Conservation (phyloP, 2,888 invertebrate species). For the Melanargia galathea region DNA sequence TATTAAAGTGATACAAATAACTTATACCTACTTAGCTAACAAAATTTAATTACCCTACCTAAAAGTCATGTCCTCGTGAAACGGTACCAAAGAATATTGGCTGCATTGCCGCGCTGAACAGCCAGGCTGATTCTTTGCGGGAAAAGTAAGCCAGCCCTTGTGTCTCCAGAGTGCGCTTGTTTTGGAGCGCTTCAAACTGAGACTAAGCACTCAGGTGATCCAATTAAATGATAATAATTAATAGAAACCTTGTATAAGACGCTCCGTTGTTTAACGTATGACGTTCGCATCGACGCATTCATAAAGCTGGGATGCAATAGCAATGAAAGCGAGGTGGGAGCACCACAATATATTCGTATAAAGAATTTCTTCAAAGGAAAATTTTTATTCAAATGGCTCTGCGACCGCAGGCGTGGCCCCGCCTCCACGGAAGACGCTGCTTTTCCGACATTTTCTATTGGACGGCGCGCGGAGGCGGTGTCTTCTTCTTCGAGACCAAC, state of each 20-base stretch:
- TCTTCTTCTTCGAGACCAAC: conserved; percentile 76
- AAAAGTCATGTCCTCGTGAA: no score
- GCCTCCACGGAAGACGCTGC: conserved; percentile 77
- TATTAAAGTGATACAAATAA: no score
- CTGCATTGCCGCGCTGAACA: no score
- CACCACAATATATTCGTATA: conserved; percentile 72
- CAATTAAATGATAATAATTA: no score
- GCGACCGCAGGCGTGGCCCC: conserved; percentile 71
- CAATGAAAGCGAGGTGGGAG: conserved; percentile 43
- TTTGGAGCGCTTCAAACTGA: no score
- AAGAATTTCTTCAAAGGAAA: conserved; percentile 77
- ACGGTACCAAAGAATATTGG: no score
- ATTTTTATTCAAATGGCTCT: conserved; percentile 76
- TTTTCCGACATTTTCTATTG: conserved; percentile 79
- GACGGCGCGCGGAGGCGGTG: conserved; percentile 68
- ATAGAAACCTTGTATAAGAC: not conserved
- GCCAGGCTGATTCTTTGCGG: no score
- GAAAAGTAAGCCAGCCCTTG: no score
- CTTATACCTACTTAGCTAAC: no score
- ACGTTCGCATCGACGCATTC: conserved; percentile 28
- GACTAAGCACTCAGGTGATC: no score
- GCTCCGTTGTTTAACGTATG: not conserved
- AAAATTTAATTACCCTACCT: no score
- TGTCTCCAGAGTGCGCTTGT: no score
- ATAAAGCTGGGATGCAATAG: conserved; percentile 44